Percentiles rank a stretch among this genome's conserved stretches.
These are phyloP conservation scores for Pseudopleuronectes americanus DNA, from an alignment of 2,797 vertebrate species.

Conservation along the genomic window DNA sequence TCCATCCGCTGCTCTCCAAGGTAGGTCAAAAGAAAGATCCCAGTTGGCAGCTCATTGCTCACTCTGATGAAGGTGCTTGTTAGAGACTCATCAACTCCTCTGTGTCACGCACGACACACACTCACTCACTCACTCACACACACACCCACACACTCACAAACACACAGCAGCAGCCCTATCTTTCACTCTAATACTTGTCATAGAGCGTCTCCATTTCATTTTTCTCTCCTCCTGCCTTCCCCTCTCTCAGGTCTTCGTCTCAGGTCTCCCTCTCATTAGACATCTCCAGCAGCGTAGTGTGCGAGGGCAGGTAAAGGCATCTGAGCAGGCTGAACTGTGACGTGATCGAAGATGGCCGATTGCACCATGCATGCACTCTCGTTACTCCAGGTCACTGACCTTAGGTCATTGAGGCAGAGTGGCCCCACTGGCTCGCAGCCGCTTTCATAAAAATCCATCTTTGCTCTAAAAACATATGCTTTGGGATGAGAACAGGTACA, in stretches of 20 bases:
- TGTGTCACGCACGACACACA: slow-evolving; percentile 6
- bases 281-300: slow-evolving; percentile 30
- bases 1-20: slow-evolving; percentile 64
- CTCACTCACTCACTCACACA: background rate
- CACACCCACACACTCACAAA: slow-evolving; percentile 5
- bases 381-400: slow-evolving; percentile 60
- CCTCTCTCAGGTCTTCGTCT: slow-evolving; percentile 17
- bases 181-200: slow-evolving; percentile 56
- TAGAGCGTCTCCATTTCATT: slow-evolving; percentile 58
- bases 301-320: slow-evolving; percentile 15
- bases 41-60: slow-evolving; percentile 78
- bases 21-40: slow-evolving; percentile 82
- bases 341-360: slow-evolving; percentile 42
- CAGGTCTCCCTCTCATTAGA: slow-evolving; percentile 61
- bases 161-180: slow-evolving; percentile 22
- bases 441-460: slow-evolving; percentile 6
- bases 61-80: slow-evolving; percentile 83
- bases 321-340: slow-evolving; percentile 59
- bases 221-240: slow-evolving; percentile 29
- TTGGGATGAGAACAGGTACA: background rate
- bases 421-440: slow-evolving; percentile 5
- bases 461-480: slow-evolving; percentile 1
- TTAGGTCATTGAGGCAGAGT: slow-evolving; percentile 32
- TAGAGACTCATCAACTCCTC: slow-evolving; percentile 74
- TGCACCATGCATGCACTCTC: slow-evolving; percentile 47